Conservation (phyloP, 2,113 vertebrate species). For the Rhinoderma darwinii region DNA sequence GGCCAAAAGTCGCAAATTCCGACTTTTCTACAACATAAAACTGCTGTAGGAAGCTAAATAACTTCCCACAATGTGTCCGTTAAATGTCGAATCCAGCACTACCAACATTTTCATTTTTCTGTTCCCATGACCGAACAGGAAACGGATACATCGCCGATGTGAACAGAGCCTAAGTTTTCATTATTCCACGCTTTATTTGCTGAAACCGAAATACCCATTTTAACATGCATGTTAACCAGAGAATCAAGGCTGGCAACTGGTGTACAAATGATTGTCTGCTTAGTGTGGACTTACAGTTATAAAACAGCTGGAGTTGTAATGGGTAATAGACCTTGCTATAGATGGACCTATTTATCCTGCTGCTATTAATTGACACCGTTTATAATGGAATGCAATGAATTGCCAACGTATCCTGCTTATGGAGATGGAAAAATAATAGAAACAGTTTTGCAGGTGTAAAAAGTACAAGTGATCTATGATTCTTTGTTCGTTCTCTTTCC, state of each 20-base stretch:
- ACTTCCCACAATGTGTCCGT: no score
- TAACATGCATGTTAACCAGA: neutral
- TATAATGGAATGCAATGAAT: neutral
- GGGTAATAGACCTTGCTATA: neutral
- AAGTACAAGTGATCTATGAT: constrained; percentile 9
- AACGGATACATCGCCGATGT: no score
- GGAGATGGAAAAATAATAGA: neutral
- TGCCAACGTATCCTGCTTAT: neutral
- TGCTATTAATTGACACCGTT: neutral
- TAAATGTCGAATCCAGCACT: no score
- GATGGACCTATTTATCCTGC: neutral
- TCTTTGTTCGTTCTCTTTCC: neutral
- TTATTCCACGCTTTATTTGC: neutral
- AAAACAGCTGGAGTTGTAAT: constrained; percentile 4
- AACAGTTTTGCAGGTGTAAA: constrained; percentile 9
- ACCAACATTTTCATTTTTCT: no score
- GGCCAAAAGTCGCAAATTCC: no score
- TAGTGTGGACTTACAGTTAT: neutral
- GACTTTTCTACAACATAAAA: no score
- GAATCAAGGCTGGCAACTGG: neutral
- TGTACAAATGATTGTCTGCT: neutral
- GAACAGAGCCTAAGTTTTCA: no score
- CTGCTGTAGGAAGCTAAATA: no score
- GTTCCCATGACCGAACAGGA: no score
- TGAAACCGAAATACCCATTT: neutral